Base-by-base conservation (phyloP, 2,113 vertebrate genomes). In the Otocyon megalotis region DNA sequence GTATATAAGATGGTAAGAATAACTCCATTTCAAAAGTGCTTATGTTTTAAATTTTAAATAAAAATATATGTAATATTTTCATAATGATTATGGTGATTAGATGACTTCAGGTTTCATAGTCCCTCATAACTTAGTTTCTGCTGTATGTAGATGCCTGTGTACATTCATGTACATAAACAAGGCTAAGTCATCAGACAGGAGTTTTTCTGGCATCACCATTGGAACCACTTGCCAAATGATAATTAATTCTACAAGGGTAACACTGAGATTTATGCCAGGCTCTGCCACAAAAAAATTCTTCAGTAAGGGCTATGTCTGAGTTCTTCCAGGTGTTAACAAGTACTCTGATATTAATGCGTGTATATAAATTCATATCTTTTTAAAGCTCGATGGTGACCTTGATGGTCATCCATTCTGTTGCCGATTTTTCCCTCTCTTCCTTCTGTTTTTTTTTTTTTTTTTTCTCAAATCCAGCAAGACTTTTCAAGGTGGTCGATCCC, bases 321-420 rank as follows among this genome's bases (percentile, higher is more conserved):
- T 67, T 71, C 48, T 77, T 87, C 89, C 20, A 50, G 54, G 71
- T 93, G 14, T 81, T 85, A 63, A 67, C 3, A 54, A 65, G 32
- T 37, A 37, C 65, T 86, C 88, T 37, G 19, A 58, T 72, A 65
- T 54, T 86, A 93, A 95, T 82, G 37, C 43, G 8, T 65, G 28
- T 77, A 50, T 56, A 89, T 79, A 67, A 79, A 92, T 93, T 83
- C 20, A 22, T 82, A 22, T 53, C 24, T 81, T 76, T 94, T 90
- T 77, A 86, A 92, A 92, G 15, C n/a, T 54, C 5, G 30, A 54
- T 20, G 37, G 9, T 74, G 43, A 88, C 14, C 32, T 85, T 26
- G 26, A 56, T 80, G 15, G 22, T 63, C 50, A 48, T 69, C 74
- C 83, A 12, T 12, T 93, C 54, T 74, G 5, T 79, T 79, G 37